Evolutionary conservation across 2,888 invertebrate species (phyloP).

Genomic region (Ichneumoninae sp.): DNA sequence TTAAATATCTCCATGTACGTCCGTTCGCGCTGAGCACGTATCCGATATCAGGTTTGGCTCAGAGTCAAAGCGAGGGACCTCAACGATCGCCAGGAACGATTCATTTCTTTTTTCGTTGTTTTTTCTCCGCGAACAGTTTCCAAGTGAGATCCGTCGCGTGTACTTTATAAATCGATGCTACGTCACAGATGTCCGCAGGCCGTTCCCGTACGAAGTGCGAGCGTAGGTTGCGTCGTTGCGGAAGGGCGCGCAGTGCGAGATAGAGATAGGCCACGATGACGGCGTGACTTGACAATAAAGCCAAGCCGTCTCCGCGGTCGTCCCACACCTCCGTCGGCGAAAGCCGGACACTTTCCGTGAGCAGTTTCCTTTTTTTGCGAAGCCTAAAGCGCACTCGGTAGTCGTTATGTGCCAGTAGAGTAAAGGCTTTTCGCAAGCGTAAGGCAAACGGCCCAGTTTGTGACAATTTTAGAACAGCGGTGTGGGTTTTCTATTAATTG

Average conservation of each 20-base stretch:
- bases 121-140: not conserved
- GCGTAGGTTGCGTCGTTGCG: constrained; percentile 40
- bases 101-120: not conserved
- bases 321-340: constrained; percentile 76
- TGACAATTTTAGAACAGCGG: too few species aligned
- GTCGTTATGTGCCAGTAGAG: constrained; percentile 7
- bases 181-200: constrained; percentile 39
- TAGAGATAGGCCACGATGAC: constrained; percentile 83
- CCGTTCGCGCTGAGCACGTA: not conserved
- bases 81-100: not conserved
- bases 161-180: not conserved
- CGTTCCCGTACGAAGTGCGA: constrained; percentile 15
- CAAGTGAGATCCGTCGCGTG: not conserved
- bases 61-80: not conserved
- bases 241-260: constrained; percentile 76
- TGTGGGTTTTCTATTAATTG: too few species aligned
- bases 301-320: constrained; percentile 69
- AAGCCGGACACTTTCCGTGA: constrained; percentile 53
- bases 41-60: not conserved
- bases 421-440: not conserved
- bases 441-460: too few species aligned
- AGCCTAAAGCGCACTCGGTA: not conserved
- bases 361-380: constrained; percentile 61
- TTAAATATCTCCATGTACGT: not conserved
- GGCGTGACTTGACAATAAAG: constrained; percentile 83